These are phyloP conservation scores for Apotomis betuletana DNA, from an alignment of 2,888 invertebrate species.

Conservation along the genomic window DNA sequence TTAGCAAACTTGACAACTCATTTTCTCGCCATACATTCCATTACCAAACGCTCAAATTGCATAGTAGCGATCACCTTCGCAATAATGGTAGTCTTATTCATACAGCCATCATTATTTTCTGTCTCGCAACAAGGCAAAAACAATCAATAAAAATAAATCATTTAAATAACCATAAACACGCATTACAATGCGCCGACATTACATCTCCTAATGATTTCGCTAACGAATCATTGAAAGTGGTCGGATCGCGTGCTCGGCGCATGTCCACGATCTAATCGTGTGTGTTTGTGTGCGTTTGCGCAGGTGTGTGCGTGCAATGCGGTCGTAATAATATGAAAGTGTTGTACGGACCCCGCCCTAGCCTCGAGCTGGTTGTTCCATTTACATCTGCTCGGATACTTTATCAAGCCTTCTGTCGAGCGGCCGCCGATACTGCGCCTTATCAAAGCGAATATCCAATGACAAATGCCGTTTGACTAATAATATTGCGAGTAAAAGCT, in stretches of 20 bases:
- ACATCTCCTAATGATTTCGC: conserved; percentile 84
- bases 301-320: conserved; percentile 67
- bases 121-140: conserved; percentile 83
- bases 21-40: conserved; percentile 78
- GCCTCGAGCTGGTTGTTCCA: conserved; percentile 79
- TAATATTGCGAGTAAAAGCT: conserved; percentile 18
- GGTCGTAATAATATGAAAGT: conserved; percentile 81
- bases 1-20: conserved; percentile 78
- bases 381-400: conserved; percentile 81
- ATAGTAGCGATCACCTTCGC: conserved; percentile 78
- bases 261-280: conserved; percentile 58
- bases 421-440: conserved; percentile 47
- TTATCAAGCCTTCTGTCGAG: conserved; percentile 78
- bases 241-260: conserved; percentile 79
- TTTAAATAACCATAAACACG: conserved; percentile 84
- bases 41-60: conserved; percentile 79
- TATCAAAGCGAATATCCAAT: conserved; percentile 39
- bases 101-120: conserved; percentile 81
- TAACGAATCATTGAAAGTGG: conserved; percentile 84
- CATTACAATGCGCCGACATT: conserved; percentile 81
- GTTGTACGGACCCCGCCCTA: conserved; percentile 82
- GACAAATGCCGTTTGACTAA: conserved; percentile 32
- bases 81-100: conserved; percentile 80
- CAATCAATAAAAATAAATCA: conserved; percentile 84
- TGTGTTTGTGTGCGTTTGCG: conserved; percentile 50